Evolutionary conservation across 2,113 vertebrate species (phyloP).

Genomic region (Gnathonemus longibarbis): DNA sequence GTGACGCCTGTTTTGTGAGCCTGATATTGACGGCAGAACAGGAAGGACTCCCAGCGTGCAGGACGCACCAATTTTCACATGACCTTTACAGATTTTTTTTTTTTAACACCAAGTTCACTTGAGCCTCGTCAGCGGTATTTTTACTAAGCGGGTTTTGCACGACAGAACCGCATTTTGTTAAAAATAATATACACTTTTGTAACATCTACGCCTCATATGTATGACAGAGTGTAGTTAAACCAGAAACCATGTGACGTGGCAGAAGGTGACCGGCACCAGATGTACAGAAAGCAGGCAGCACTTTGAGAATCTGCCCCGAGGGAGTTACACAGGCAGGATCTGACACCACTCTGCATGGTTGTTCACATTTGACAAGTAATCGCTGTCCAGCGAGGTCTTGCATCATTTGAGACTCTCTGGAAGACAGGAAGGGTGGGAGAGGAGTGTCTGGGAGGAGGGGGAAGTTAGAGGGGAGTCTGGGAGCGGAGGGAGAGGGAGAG

Average conservation of each 20-base stretch:
- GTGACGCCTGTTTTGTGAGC: not conserved
- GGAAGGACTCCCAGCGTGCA: not conserved
- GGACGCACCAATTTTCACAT: not conserved
- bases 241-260: not conserved
- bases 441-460: not conserved
- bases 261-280: not conserved
- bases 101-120: not conserved
- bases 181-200: not conserved
- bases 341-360: not conserved
- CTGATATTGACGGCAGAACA: not conserved
- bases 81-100: conserved; percentile 3
- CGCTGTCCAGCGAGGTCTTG: not conserved
- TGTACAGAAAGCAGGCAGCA: not conserved
- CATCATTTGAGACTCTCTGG: not conserved
- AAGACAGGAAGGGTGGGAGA: not conserved
- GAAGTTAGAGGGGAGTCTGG: not conserved
- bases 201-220: not conserved
- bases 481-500: not conserved
- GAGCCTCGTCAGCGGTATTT: conserved; percentile 1
- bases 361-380: not conserved
- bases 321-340: not conserved
- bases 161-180: not conserved
- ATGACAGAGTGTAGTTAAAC: not conserved
- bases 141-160: not conserved
- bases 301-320: not conserved